Conservation (phyloP, 2,113 vertebrate genomes). For the human (Homo sapiens) region GRCh38 chr5:155513001-155513500, state of each 20-base stretch:
- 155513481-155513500: not conserved
- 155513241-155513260: not conserved
- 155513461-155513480: not conserved
- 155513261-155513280: not conserved
- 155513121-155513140: not conserved
- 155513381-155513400: not conserved
- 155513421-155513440: not conserved
- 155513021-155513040: not conserved
- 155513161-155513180: not conserved
- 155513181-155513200: not conserved
- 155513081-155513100: rapidly evolving
- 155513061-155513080: not conserved
- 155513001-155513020: not conserved
- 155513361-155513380: not conserved
- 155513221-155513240: not conserved
- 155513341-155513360: not conserved
- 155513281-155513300: not conserved
- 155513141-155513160: not conserved
- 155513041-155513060: not conserved
- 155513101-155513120: not conserved
- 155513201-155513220: not conserved
- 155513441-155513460: not conserved
- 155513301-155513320: not conserved
- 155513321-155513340: not conserved
- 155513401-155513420: not conserved